Evolutionary conservation across 2,113 vertebrate species (phyloP).

Genomic region (Pollachius pollachius): DNA sequence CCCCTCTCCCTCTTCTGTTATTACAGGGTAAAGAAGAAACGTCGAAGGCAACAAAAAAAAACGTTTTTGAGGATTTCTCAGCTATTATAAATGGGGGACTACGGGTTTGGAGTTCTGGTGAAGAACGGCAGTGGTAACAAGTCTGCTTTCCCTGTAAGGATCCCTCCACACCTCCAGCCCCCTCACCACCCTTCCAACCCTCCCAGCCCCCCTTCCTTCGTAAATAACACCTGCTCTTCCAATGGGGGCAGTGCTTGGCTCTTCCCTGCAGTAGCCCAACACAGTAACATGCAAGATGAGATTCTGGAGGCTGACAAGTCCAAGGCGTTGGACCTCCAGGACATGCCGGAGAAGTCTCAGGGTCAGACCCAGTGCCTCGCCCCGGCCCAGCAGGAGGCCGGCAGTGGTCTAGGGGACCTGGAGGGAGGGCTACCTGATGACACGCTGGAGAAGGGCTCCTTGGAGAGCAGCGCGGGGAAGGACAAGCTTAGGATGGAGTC

Average conservation of each 20-base stretch:
- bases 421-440: slow-evolving; percentile 88
- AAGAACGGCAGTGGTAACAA: slow-evolving; percentile 98
- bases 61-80: slow-evolving; percentile 58
- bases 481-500: slow-evolving; percentile 95
- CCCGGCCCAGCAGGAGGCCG: slow-evolving; percentile 86
- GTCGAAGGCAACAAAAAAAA: slow-evolving; percentile 53
- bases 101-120: slow-evolving; percentile 99
- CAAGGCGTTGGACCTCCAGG: slow-evolving; percentile 92
- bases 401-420: slow-evolving; percentile 85
- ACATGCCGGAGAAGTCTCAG: slow-evolving; percentile 88
- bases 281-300: slow-evolving; percentile 97
- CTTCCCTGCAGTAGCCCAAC: slow-evolving; percentile 89
- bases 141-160: slow-evolving; percentile 96
- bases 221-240: slow-evolving; percentile 95
- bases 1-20: not conserved
- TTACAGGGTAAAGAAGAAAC: slow-evolving; percentile 61
- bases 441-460: slow-evolving; percentile 82
- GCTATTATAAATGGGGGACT: slow-evolving; percentile 97
- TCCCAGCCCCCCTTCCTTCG: slow-evolving; percentile 92
- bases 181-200: slow-evolving; percentile 89
- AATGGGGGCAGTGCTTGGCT: slow-evolving; percentile 96
- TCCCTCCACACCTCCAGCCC: slow-evolving; percentile 97
- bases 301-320: slow-evolving; percentile 96
- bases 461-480: slow-evolving; percentile 86
- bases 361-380: slow-evolving; percentile 81